Conservation (phyloP, 1,140 invertebrate species). For the Globodera rostochiensis region DNA sequence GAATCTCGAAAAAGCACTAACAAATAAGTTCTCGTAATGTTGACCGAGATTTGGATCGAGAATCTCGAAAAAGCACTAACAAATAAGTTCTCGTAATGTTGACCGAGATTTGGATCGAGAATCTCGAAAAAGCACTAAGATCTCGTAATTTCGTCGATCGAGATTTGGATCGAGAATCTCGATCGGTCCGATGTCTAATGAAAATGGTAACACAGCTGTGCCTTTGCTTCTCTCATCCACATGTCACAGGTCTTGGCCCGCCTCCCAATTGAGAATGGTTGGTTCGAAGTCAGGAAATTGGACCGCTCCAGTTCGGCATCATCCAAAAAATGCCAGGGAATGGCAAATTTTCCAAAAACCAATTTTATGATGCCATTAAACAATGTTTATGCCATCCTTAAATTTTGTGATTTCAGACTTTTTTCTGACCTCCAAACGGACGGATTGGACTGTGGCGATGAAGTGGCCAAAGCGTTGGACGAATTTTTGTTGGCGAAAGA, state of each 20-base stretch:
- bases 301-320: neutral
- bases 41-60: too few relatives aligned
- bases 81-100: too few relatives aligned
- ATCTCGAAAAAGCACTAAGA: too few relatives aligned
- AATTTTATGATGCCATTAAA: neutral
- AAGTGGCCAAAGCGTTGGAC: constrained; percentile 44
- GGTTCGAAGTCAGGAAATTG: neutral
- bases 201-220: neutral
- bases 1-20: too few relatives aligned
- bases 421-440: constrained; percentile 35
- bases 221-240: neutral
- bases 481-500: constrained; percentile 37
- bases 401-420: constrained; percentile 31
- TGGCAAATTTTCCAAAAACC: neutral
- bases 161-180: too few relatives aligned
- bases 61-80: too few relatives aligned
- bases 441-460: constrained; percentile 54
- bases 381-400: neutral
- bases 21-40: too few relatives aligned
- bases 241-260: constrained; percentile 7
- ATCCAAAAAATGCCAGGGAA: neutral
- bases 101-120: too few relatives aligned
- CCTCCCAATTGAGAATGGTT: constrained; percentile 14
- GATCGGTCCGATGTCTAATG: too few relatives aligned
- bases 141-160: too few relatives aligned